Evolutionary conservation across 2,797 vertebrate genomes (phyloP), one percentile per base, ranked within the genome.

Genomic region (Myotis pilosus): DNA sequence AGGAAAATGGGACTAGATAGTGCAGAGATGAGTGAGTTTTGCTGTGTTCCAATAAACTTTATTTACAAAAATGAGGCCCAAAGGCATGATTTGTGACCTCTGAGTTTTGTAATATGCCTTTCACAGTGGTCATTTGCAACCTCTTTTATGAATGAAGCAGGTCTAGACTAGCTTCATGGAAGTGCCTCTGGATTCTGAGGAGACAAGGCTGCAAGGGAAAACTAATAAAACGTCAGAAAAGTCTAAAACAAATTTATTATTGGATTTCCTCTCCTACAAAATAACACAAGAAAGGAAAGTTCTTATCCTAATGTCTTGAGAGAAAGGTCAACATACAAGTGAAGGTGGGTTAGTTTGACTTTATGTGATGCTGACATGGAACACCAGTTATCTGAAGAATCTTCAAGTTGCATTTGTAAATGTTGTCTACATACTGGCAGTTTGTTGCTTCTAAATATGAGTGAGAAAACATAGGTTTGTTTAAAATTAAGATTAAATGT

Each of bases 391-490:
- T 93, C 87, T 80, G 60, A 72, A 41, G 23, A 86, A 64, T 22
- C 64, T 30, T 71, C 49, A 72, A 47, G 53, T 49, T 72, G 28
- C 3, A 41, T 57, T 69, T 91, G 7, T 60, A 79, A 81, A 91
- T 78, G 16, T 51, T 91, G 19, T 53, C 6, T 41, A 62, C 5
- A 23, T 47, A 68, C 13, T 23, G 17, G 23, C 64, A 96, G 64
- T 2, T 87, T 22, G 30, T 78, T 91, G n/a, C 23, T 94, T 95
- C 68, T 87, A 90, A 88, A 69, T 69, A 80, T 74, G n/a, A 41
- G 72, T 55, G 9, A 80, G n/a, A 89, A 96, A 85, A 94, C 78
- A 91, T 1, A 94, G n/a, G 88, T 33, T 75, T 93, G 38, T 95
- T 92, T 91, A 75, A 95, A 92, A 85, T 75, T 57, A 88, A 89